A percentile compares a stretch with the other conserved stretches of the same genome.
These are phyloP conservation scores for Pampus argenteus DNA, from an alignment of 2,797 vertebrate species.

Conservation along the genomic window DNA sequence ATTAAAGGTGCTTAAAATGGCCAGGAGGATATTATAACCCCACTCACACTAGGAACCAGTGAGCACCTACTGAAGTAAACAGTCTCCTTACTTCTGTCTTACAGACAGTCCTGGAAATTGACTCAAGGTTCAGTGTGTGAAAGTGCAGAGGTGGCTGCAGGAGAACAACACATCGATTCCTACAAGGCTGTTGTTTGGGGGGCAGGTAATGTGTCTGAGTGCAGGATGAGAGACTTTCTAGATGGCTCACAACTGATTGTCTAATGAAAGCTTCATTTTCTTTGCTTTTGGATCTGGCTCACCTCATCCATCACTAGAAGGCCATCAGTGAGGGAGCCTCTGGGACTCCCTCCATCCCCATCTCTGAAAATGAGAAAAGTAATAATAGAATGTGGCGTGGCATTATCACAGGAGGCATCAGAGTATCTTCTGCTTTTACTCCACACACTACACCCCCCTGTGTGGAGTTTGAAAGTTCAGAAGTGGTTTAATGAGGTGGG, in stretches of 20 bases:
- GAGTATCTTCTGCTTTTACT: constrained; percentile 26
- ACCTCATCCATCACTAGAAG: constrained; percentile 68
- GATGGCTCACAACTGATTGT: constrained; percentile 51
- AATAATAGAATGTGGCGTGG: constrained; percentile 51
- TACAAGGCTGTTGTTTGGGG: constrained; percentile 51
- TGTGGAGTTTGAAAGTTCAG: constrained; percentile 9
- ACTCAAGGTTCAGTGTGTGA: constrained; percentile 50
- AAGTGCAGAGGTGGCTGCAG: constrained; percentile 54
- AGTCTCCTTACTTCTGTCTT: constrained; percentile 26
- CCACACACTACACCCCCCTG: constrained; percentile 6
- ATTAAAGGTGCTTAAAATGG: constrained; percentile 33
- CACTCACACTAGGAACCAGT: constrained; percentile 29
- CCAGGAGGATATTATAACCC: constrained; percentile 25
- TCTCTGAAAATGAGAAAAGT: constrained; percentile 62
- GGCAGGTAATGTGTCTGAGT: constrained; percentile 56
- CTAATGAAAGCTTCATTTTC: constrained; percentile 71
- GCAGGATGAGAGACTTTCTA: constrained; percentile 38
- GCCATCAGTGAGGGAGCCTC: constrained; percentile 41
- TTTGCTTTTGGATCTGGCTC: constrained; percentile 43
- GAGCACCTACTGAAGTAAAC: constrained; percentile 34
- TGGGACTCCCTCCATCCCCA: constrained; percentile 34
- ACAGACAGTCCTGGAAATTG: constrained; percentile 49
- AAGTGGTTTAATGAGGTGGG: constrained; percentile 24
- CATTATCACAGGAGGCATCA: constrained; percentile 35
- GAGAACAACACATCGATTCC: constrained; percentile 54